phyloP scores from a whole-genome alignment of 2,888 invertebrate species.

The Cecidostiba fungosa region DNA sequence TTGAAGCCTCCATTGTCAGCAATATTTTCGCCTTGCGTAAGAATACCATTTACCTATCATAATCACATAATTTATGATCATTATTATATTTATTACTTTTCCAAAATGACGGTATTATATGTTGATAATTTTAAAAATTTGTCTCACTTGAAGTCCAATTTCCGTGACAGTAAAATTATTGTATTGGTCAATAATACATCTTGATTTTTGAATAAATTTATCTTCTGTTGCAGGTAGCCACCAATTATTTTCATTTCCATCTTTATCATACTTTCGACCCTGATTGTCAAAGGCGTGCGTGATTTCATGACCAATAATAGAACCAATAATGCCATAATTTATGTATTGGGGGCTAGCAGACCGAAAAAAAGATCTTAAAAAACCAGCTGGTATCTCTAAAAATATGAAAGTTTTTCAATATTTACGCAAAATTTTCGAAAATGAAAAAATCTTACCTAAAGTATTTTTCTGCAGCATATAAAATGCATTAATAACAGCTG shows the following conservation, averaged over 20 bases:
- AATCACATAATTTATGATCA: background rate
- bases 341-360: constrained; percentile 93
- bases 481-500: constrained; percentile 93
- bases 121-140: constrained; percentile 46
- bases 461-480: constrained; percentile 93
- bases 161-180: constrained; percentile 92
- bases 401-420: background rate
- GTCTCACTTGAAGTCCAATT: constrained; percentile 87
- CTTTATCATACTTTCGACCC: constrained; percentile 95
- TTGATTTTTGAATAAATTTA: constrained; percentile 90
- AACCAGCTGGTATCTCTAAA: constrained; percentile 95
- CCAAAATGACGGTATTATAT: background rate
- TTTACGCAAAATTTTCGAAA: background rate
- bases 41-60: constrained; percentile 52
- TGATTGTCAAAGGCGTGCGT: constrained; percentile 94
- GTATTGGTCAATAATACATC: constrained; percentile 96
- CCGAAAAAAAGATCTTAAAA: constrained; percentile 93
- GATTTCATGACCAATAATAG: constrained; percentile 95
- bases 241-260: constrained; percentile 96
- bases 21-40: constrained; percentile 56
- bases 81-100: background rate
- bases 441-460: constrained; percentile 86
- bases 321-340: constrained; percentile 95
- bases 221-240: constrained; percentile 93
- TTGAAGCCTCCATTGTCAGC: constrained; percentile 78